These are phyloP conservation scores for Hippocampus mohnikei DNA, from an alignment of 2,113 vertebrate species.

Conservation along the genomic window DNA sequence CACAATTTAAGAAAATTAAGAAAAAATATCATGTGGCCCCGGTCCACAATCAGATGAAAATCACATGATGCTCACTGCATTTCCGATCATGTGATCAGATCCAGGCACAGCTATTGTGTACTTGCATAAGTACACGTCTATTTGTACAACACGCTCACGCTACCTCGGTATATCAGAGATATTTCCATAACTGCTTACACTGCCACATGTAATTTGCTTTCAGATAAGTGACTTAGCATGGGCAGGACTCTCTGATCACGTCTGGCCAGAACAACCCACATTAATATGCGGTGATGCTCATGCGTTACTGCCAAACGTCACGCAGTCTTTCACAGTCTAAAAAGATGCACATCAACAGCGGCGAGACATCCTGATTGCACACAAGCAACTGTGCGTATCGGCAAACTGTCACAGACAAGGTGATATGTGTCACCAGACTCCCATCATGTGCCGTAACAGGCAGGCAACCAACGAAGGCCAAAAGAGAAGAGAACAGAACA, in stretches of 20 bases:
- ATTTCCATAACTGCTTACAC: conserved; percentile 11
- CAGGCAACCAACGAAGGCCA: conserved; percentile 25
- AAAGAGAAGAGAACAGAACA: conserved; percentile 34
- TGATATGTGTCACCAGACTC: conserved; percentile 38
- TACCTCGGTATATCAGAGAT: conserved; percentile 7
- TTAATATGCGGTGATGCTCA: conserved; percentile 10
- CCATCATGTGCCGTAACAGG: conserved; percentile 48
- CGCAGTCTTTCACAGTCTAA: conserved; percentile 27
- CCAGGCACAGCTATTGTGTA: too few relatives aligned
- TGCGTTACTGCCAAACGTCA: conserved; percentile 39
- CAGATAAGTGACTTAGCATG: conserved; percentile 22
- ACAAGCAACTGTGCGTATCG: conserved; percentile 6
- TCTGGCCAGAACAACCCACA: conserved; percentile 22
- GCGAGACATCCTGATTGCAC: conserved; percentile 31
- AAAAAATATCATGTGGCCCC: too few relatives aligned
- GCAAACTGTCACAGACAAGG: conserved; percentile 11
- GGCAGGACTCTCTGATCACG: conserved; percentile 28
- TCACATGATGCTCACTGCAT: too few relatives aligned
- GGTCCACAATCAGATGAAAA: too few relatives aligned
- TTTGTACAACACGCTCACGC: conserved; percentile 8
- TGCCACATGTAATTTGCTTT: conserved; percentile 17
- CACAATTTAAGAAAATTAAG: too few relatives aligned
- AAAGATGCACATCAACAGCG: conserved; percentile 27
- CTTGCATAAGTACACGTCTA: not conserved
- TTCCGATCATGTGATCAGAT: too few relatives aligned